A percentile compares a stretch with the other conserved stretches of the same genome.
phyloP scores from a whole-genome alignment of 2,888 invertebrate species.

The Lasius fuliginosus region DNA sequence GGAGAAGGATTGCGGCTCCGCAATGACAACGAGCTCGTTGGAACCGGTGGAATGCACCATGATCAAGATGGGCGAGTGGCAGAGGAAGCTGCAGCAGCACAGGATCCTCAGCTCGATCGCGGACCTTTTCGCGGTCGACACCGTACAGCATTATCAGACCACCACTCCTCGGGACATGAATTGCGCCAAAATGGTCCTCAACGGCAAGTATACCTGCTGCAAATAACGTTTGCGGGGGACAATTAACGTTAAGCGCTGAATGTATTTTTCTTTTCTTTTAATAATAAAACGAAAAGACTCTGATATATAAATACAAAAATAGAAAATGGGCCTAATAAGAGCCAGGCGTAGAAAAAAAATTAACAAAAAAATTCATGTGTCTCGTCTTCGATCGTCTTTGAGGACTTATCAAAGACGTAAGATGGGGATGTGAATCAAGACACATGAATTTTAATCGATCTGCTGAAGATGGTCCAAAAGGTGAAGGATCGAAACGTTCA shows the following conservation, averaged over 20 bases:
- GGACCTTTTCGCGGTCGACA: slow-evolving; percentile 76
- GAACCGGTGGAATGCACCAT: slow-evolving; percentile 74
- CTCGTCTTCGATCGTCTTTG: no score
- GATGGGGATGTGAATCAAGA: no score
- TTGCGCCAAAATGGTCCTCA: slow-evolving; percentile 78
- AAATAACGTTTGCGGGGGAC: background rate
- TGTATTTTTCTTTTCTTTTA: background rate
- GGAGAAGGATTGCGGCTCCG: slow-evolving; percentile 73
- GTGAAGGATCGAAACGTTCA: no score
- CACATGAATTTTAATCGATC: no score
- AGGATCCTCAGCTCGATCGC: slow-evolving; percentile 62
- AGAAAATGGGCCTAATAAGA: no score
- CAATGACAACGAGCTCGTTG: slow-evolving; percentile 62
- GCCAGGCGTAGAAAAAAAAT: no score
- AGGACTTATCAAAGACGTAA: no score
- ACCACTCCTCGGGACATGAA: slow-evolving; percentile 63
- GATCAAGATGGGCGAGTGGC: slow-evolving; percentile 68
- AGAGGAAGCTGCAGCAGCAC: slow-evolving; percentile 62
- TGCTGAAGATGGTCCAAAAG: no score
- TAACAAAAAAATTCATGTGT: no score
- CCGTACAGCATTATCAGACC: slow-evolving; percentile 56
- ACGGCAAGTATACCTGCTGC: slow-evolving; percentile 64
- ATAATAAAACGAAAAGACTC: no score
- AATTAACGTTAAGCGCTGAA: background rate
- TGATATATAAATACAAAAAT: no score